These are phyloP conservation scores for Apocrypta bakeri DNA, from an alignment of 1,140 invertebrate species.

Conservation along the genomic window DNA sequence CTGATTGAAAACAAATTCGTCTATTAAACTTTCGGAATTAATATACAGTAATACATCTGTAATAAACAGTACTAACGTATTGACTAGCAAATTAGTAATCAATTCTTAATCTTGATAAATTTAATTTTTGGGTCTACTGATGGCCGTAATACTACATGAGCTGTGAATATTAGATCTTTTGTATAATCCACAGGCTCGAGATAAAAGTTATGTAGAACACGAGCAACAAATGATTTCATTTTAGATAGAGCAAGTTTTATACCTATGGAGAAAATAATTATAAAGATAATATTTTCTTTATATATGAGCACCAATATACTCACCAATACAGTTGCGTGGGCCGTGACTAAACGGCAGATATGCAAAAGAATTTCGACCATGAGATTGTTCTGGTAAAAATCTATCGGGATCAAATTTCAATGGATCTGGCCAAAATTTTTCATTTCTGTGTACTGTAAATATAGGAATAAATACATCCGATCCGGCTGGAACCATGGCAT, in stretches of 20 bases:
- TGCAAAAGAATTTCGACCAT: neutral
- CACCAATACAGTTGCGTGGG: neutral
- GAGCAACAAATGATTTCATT: neutral
- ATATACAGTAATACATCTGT: too few relatives aligned
- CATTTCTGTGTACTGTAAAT: neutral
- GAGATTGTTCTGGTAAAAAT: neutral
- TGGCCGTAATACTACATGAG: neutral
- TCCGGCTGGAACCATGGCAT: neutral
- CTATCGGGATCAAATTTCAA: neutral
- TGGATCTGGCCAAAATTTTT: neutral
- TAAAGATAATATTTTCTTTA: neutral
- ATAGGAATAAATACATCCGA: neutral
- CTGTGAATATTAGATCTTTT: neutral
- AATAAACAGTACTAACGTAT: too few relatives aligned
- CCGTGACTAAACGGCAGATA: neutral
- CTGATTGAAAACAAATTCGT: too few relatives aligned
- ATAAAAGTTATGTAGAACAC: neutral
- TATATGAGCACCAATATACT: neutral
- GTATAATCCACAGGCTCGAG: neutral
- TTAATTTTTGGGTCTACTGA: neutral
- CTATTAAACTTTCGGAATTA: too few relatives aligned
- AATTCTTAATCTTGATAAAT: neutral
- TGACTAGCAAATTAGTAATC: neutral
- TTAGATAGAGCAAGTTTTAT: neutral
- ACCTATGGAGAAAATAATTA: neutral